Evolutionary conservation across 2,113 vertebrate genomes (phyloP).

Genomic region (Vidua chalybeata): DNA sequence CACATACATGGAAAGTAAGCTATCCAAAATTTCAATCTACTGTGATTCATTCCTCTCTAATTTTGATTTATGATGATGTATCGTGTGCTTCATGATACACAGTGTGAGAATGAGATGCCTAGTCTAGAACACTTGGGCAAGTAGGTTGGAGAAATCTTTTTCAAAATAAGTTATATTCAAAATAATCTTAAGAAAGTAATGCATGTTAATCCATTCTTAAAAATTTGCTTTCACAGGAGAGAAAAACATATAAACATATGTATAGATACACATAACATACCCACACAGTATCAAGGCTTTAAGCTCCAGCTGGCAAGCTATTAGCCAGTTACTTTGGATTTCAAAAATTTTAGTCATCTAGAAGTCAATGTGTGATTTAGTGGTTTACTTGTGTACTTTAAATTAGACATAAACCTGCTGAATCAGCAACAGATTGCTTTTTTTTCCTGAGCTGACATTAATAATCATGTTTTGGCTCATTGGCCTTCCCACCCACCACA

Average conservation of each 20-base stretch:
- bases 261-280: neutral
- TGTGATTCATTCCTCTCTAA: constrained; percentile 2
- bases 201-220: neutral
- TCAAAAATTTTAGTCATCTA: neutral
- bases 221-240: neutral
- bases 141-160: neutral
- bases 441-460: neutral
- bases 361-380: neutral
- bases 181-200: neutral
- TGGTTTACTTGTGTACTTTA: neutral
- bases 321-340: neutral
- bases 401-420: neutral
- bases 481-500: neutral
- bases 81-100: neutral
- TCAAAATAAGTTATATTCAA: neutral
- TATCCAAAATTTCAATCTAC: neutral
- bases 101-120: neutral
- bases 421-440: neutral
- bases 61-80: neutral
- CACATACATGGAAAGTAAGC: neutral
- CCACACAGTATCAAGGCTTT: neutral
- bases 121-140: neutral
- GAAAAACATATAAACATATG: neutral
- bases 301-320: neutral
- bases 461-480: neutral